Conservation (phyloP, 2,797 vertebrate genomes). For the Danio albolineatus region DNA sequence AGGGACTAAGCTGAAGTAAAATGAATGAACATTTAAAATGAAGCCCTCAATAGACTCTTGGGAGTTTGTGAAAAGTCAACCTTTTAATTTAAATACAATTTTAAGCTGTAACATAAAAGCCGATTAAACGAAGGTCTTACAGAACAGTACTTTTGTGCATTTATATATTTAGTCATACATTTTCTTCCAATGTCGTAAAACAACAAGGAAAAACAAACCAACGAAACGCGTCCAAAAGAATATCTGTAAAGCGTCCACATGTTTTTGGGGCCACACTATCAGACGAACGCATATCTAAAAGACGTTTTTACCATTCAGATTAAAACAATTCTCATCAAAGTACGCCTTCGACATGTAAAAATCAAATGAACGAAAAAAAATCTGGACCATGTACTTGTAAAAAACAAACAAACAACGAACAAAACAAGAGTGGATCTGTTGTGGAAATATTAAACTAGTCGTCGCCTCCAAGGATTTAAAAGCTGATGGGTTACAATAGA, state of each 20-base stretch:
- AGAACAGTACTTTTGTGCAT: constrained; percentile 56
- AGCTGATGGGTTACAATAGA: constrained; percentile 56
- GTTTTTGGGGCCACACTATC: not conserved
- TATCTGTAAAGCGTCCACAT: not conserved
- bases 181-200: constrained; percentile 49
- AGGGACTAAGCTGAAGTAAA: too few relatives aligned
- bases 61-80: constrained; percentile 59
- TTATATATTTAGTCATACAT: constrained; percentile 49
- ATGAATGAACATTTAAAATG: not conserved
- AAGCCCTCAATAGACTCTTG: not conserved
- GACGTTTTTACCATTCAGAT: not conserved
- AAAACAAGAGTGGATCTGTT: constrained; percentile 14
- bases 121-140: constrained; percentile 57
- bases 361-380: constrained; percentile 49
- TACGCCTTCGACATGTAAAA: constrained; percentile 30
- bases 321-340: constrained; percentile 27
- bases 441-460: constrained; percentile 37
- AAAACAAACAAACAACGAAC: constrained; percentile 40
- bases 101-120: constrained; percentile 57
- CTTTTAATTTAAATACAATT: constrained; percentile 66
- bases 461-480: constrained; percentile 35
- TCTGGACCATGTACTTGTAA: constrained; percentile 53
- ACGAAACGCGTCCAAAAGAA: not conserved
- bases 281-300: not conserved
- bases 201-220: constrained; percentile 11